Base-by-base conservation (phyloP, 2,113 vertebrate species). In the Trogon surrucura region DNA sequence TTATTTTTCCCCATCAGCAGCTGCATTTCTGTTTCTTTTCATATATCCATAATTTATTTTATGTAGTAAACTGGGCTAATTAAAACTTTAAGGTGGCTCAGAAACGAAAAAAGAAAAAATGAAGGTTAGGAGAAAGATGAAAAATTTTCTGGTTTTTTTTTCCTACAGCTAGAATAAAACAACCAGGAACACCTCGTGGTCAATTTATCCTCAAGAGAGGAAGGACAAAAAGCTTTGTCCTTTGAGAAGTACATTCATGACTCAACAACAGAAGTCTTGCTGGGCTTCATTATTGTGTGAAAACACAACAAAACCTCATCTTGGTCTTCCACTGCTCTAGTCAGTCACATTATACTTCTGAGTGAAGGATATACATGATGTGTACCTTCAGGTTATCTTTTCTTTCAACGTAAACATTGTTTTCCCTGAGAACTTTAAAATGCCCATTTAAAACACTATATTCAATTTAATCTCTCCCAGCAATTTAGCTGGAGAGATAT, bases 31-130 rank as follows among this genome's bases (percentile, higher is more conserved):
- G 1, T 80, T 90, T 85, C 34, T 79, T 5, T 38, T 86, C 23
- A 41, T 34, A 21, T n/a, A 62, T 13, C n/a, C 2, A 0, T 51
- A 6, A 8, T 30, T 16, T 36, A 23, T 13, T 53, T 10, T 13
- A 5, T 41, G 41, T 41, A 41, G 29, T 53, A 30, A 61, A 27
- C 13, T 11, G 5, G 9, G 7, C 4, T 74, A 38, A 51, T 71
- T 71, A 80, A 70, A 83, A 82, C 4, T 22, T 50, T 41, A 13
- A 34, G 66, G 16, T 44, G 8, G 3, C 20, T 81, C 34, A 58
- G 8, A 64, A 86, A 80, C 26, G 0, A 11, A 66, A 56, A 25
- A 50, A 16, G 21, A 48, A 65, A 19, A 7, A 16, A 4, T 71
- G 10, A 32, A 48, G 6, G 7, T 38, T 70, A 67, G 17, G 34